phyloP scores from a whole-genome alignment of 2,113 vertebrate genomes.

The Anolis carolinensis region DNA sequence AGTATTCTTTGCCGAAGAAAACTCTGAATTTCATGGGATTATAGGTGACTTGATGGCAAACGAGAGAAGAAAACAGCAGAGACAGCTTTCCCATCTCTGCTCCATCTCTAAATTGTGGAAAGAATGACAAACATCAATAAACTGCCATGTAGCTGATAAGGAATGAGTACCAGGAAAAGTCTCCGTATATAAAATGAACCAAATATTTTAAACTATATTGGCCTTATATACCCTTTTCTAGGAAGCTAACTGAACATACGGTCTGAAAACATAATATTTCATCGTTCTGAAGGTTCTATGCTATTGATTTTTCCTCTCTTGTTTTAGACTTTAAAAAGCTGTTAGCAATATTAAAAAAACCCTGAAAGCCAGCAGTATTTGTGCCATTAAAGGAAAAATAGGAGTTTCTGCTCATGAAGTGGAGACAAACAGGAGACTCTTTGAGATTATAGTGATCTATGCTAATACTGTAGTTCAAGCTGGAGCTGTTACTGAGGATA shows the following conservation, averaged over 20 bases:
- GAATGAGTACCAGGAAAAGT: not conserved
- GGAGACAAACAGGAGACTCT: not conserved
- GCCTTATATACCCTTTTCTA: not conserved
- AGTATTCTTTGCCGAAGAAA: too few relatives aligned
- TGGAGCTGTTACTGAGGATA: not conserved
- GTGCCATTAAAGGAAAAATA: not conserved
- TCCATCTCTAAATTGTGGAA: not conserved
- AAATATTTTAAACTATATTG: not conserved
- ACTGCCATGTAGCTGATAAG: not conserved
- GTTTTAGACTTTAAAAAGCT: constrained; percentile 13
- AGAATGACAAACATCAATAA: not conserved
- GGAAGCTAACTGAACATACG: not conserved
- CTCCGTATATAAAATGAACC: not conserved
- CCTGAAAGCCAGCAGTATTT: not conserved
- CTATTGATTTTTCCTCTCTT: not conserved
- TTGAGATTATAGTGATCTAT: not conserved
- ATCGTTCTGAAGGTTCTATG: not conserved
- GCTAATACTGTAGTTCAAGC: not conserved
- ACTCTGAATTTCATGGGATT: too few relatives aligned
- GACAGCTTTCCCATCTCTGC: not conserved
- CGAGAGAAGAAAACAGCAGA: not conserved
- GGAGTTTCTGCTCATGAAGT: not conserved
- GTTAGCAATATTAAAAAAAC: constrained; percentile 19
- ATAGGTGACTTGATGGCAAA: too few relatives aligned
- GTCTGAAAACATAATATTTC: not conserved